phyloP scores from a whole-genome alignment of 2,888 invertebrate species.

The Ennomos quercinarius region DNA sequence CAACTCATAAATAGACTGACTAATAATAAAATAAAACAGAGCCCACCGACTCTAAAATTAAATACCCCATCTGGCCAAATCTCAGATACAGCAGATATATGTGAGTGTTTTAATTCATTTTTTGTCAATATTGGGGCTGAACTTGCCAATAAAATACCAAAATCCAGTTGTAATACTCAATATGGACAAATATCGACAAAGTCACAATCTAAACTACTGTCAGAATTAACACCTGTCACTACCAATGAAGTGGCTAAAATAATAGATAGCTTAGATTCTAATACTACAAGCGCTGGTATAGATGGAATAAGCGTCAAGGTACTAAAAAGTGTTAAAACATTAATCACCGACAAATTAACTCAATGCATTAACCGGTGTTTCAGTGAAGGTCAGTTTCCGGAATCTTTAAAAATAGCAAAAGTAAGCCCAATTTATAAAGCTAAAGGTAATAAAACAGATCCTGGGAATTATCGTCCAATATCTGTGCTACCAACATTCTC shows the following conservation, averaged over 20 bases:
- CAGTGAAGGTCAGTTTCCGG: conserved; percentile 3
- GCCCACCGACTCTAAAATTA: no score
- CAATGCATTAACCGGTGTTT: conserved; percentile 16
- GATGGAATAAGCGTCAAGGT: conserved; percentile 23
- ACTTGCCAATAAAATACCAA: no score
- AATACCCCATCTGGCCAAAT: no score
- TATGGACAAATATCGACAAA: no score
- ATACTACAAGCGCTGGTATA: conserved; percentile 24
- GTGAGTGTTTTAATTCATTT: no score
- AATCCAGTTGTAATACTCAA: no score
- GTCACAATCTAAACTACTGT: no score
- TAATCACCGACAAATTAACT: conserved; percentile 1
- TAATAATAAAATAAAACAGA: no score
- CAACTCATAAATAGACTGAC: no score
- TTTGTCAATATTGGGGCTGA: no score
- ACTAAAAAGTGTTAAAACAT: conserved; percentile 17
- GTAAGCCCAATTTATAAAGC: conserved; percentile 11
- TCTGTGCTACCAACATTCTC: neutral
- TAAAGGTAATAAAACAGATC: neutral
- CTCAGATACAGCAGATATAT: no score
- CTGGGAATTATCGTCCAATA: neutral
- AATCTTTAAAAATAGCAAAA: conserved; percentile 13
- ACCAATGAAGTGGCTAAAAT: conserved; percentile 16
- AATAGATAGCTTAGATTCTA: conserved; percentile 13
- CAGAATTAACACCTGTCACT: neutral